A percentile compares a stretch with the other conserved stretches of the same genome.
These are phyloP conservation scores for Drosophila niveifrons DNA, from an alignment of 2,888 invertebrate genomes.

Conservation along the genomic window DNA sequence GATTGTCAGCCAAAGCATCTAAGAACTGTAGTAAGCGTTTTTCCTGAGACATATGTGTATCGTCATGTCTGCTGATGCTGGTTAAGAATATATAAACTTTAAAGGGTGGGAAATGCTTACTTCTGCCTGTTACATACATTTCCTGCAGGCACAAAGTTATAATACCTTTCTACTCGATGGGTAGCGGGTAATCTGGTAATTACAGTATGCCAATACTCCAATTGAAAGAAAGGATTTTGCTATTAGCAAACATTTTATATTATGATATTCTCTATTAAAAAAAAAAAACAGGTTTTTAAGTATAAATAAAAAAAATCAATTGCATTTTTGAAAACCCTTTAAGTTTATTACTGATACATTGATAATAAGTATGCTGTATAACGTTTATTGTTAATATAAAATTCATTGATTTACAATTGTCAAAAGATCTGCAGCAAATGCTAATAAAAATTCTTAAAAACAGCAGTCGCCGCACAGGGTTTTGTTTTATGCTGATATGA, in stretches of 20 bases:
- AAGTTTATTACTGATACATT: conserved; percentile 61
- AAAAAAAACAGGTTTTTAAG: no score
- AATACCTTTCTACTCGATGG: no score
- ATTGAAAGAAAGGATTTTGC: no score
- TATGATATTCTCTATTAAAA: neutral
- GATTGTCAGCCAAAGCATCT: no score
- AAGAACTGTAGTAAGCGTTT: no score
- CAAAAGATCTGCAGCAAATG: conserved; percentile 55
- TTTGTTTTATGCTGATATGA: conserved; percentile 13
- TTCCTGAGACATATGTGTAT: no score
- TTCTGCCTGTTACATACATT: no score
- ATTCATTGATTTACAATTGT: conserved; percentile 39
- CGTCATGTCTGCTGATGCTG: no score
- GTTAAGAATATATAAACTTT: no score
- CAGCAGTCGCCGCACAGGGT: conserved; percentile 58
- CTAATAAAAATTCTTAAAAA: conserved; percentile 10
- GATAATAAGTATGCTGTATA: conserved; percentile 43
- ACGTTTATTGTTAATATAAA: conserved; percentile 38
- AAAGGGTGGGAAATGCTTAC: no score
- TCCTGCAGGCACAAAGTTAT: no score
- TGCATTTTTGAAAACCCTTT: conserved; percentile 68
- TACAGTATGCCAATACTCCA: neutral
- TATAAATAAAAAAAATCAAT: neutral
- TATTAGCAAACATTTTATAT: neutral
- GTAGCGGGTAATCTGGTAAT: neutral